Evolutionary conservation across 2,797 vertebrate species (phyloP).

Genomic region (Odontamblyopus lacepedii): DNA sequence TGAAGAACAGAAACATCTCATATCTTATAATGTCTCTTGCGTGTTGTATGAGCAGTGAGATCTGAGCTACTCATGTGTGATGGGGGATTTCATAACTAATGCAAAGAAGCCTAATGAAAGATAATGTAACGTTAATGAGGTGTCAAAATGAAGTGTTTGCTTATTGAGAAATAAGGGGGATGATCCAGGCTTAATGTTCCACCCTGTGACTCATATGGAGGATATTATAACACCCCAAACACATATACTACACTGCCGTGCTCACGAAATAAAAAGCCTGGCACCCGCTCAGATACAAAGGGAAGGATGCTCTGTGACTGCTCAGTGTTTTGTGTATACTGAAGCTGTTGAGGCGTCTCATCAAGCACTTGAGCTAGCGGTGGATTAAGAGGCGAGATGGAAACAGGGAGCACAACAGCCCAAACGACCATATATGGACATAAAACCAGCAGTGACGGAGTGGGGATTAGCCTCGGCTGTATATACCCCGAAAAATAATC

Average conservation of each 20-base stretch:
- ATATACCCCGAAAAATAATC: conserved; percentile 53
- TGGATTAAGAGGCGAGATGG: conserved; percentile 61
- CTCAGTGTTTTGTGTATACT: conserved; percentile 50
- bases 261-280: conserved; percentile 13
- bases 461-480: conserved; percentile 63
- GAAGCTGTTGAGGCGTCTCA: conserved; percentile 52
- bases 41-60: conserved; percentile 20
- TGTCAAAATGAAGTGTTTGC: conserved; percentile 77
- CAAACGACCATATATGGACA: conserved; percentile 64
- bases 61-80: conserved; percentile 44
- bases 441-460: conserved; percentile 52
- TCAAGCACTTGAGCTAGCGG: conserved; percentile 59
- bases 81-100: conserved; percentile 70
- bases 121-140: conserved; percentile 78
- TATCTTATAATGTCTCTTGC: conserved; percentile 6
- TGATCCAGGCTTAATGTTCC: conserved; percentile 69
- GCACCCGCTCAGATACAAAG: conserved; percentile 37
- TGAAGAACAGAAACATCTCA: conserved; percentile 22
- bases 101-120: conserved; percentile 71
- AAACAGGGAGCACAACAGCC: conserved; percentile 55
- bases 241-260: conserved; percentile 1
- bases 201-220: conserved; percentile 62
- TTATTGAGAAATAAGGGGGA: conserved; percentile 59
- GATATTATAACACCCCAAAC: conserved; percentile 48
- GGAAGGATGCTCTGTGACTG: conserved; percentile 35